phyloP scores from a whole-genome alignment of 2,113 vertebrate genomes.

The Gobio gobio region DNA sequence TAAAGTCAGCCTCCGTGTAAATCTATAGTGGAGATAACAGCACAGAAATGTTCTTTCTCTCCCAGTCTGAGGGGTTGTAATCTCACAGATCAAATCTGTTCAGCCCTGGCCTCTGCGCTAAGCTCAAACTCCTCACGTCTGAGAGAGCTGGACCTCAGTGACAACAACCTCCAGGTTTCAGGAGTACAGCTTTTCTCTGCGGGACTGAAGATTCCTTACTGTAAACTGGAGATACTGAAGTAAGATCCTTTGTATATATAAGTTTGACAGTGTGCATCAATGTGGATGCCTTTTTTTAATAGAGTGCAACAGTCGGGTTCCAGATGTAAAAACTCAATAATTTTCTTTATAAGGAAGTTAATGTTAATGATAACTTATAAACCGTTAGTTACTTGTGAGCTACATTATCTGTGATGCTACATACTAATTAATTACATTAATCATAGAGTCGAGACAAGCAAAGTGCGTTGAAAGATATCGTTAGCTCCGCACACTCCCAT shows the following conservation, averaged over 20 bases:
- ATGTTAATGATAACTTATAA: too few relatives aligned
- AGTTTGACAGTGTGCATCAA: neutral
- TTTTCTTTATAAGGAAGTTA: too few relatives aligned
- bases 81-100: slow-evolving; percentile 26
- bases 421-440: too few relatives aligned
- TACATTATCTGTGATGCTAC: too few relatives aligned
- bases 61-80: slow-evolving; percentile 7
- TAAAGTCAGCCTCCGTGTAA: neutral
- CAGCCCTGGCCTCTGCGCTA: neutral
- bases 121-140: neutral
- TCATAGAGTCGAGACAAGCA: too few relatives aligned
- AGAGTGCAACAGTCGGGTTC: too few relatives aligned
- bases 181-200: slow-evolving; percentile 4
- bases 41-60: slow-evolving; percentile 1
- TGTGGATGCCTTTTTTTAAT: too few relatives aligned
- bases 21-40: neutral
- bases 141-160: slow-evolving; percentile 28
- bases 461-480: too few relatives aligned
- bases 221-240: slow-evolving; percentile 8
- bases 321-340: too few relatives aligned
- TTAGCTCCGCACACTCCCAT: too few relatives aligned
- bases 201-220: neutral
- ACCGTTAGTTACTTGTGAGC: too few relatives aligned
- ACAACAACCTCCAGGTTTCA: neutral
- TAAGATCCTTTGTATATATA: neutral